Conservation (phyloP, 1,140 invertebrate genomes). For the Gerris buenoi region DNA sequence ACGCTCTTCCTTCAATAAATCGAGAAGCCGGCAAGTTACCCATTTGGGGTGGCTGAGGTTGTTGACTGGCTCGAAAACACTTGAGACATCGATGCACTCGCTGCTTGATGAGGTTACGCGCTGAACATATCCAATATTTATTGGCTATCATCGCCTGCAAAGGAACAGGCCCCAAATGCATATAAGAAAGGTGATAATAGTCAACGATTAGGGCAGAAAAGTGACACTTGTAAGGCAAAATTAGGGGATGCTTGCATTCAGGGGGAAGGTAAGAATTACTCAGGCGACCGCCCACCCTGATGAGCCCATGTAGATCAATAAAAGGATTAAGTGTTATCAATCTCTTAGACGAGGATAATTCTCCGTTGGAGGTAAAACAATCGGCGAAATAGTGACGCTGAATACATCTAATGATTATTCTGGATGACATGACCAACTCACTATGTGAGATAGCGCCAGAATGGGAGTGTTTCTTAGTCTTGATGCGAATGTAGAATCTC, state of each 20-base stretch:
- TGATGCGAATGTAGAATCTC: too few species aligned
- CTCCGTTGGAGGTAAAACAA: too few species aligned
- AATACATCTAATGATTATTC: too few species aligned
- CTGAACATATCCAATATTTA: conserved; percentile 25
- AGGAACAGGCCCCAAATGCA: conserved; percentile 23
- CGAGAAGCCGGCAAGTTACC: conserved; percentile 23
- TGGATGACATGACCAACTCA: too few species aligned
- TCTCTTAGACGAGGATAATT: too few species aligned
- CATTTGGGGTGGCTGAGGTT: conserved; percentile 22
- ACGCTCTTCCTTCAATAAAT: conserved; percentile 22
- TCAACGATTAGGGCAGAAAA: conserved; percentile 27
- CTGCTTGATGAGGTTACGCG: conserved; percentile 18
- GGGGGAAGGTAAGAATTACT: conserved; percentile 7
- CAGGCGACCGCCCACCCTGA: conserved; percentile 17
- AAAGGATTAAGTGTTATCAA: too few species aligned
- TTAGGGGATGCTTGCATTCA: conserved; percentile 15
- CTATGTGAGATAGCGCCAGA: too few species aligned
- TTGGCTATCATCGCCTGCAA: conserved; percentile 19
- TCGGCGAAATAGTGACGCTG: too few species aligned
- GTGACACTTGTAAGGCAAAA: conserved; percentile 15
- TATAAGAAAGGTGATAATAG: conserved; percentile 21
- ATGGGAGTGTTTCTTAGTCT: too few species aligned
- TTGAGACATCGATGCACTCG: conserved; percentile 22
- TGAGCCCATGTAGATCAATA: conserved; percentile 12
- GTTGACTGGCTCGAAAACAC: conserved; percentile 20